Evolutionary conservation across 1,140 invertebrate genomes (phyloP).

Genomic region (Elymnias hypermnestra): DNA sequence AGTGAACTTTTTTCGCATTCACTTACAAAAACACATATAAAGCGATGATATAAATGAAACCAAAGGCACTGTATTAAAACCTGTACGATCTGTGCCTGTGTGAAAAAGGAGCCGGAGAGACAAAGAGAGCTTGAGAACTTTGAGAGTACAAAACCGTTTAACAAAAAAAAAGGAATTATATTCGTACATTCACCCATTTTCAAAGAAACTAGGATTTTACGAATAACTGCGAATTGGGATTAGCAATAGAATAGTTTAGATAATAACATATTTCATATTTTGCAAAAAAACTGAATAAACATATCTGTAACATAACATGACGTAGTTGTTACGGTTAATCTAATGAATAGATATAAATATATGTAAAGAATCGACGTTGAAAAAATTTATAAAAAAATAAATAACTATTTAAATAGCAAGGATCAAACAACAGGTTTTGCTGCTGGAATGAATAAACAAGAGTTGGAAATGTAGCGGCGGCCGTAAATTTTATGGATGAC

Average conservation of each 20-base stretch:
- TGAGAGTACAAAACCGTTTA: neutral
- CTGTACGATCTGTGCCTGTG: slow-evolving; percentile 36
- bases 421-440: slow-evolving; percentile 28
- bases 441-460: slow-evolving; percentile 31
- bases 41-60: slow-evolving; percentile 48
- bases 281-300: too few relatives aligned
- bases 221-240: too few relatives aligned
- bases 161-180: too few relatives aligned
- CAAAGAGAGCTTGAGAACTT: slow-evolving; percentile 11
- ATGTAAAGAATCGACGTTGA: slow-evolving; percentile 3
- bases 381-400: neutral
- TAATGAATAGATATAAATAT: slow-evolving; percentile 14
- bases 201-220: too few relatives aligned
- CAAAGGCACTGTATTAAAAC: slow-evolving; percentile 47
- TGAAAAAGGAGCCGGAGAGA: slow-evolving; percentile 18
- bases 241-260: neutral
- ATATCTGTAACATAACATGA: slow-evolving; percentile 1
- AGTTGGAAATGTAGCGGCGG: slow-evolving; percentile 20
- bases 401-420: slow-evolving; percentile 17
- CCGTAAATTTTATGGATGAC: slow-evolving; percentile 32
- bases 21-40: slow-evolving; percentile 41
- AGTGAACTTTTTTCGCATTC: slow-evolving; percentile 49
- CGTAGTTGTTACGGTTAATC: neutral
- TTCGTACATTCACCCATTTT: too few relatives aligned
- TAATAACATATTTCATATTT: too few relatives aligned